A percentile compares a stretch with the other conserved stretches of the same genome.
Conservation (phyloP, 1,140 invertebrate species). For the Papilio glaucus region DNA sequence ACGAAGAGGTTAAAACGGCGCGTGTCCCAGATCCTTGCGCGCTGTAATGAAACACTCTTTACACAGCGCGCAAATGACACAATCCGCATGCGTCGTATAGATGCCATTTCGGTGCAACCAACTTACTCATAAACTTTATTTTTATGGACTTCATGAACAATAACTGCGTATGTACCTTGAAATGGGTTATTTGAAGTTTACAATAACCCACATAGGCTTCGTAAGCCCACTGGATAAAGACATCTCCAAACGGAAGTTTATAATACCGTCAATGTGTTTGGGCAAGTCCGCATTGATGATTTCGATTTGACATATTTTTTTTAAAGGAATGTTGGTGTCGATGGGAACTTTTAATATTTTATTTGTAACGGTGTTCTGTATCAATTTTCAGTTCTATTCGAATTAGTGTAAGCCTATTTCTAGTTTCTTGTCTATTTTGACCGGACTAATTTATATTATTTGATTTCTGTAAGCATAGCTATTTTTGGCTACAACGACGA, state of each 20-base stretch:
- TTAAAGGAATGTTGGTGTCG: too few relatives aligned
- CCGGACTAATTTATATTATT: too few relatives aligned
- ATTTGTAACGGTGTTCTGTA: too few relatives aligned
- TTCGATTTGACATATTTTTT: too few relatives aligned
- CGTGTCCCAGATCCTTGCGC: constrained; percentile 46
- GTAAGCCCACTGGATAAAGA: too few relatives aligned
- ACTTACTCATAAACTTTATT: not conserved
- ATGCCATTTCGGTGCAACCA: constrained; percentile 15
- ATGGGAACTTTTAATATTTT: too few relatives aligned
- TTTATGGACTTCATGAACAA: not conserved
- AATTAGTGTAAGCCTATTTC: too few relatives aligned
- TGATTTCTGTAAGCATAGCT: not conserved
- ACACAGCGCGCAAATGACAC: constrained; percentile 28
- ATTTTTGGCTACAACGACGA: not conserved
- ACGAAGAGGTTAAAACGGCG: constrained; percentile 43
- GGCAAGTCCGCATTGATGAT: too few relatives aligned
- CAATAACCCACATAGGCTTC: not conserved
- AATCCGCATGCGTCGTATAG: constrained; percentile 25
- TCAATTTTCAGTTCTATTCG: too few relatives aligned
- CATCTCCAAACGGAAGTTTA: too few relatives aligned
- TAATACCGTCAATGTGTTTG: too few relatives aligned
- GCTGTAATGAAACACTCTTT: constrained; percentile 24
- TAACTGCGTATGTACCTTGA: not conserved
- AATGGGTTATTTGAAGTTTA: not conserved
- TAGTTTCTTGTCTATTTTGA: too few relatives aligned